Evolutionary conservation across 35 echinoderm and acorn worm species (phyloP).

Genomic region (Diadema setosum): DNA sequence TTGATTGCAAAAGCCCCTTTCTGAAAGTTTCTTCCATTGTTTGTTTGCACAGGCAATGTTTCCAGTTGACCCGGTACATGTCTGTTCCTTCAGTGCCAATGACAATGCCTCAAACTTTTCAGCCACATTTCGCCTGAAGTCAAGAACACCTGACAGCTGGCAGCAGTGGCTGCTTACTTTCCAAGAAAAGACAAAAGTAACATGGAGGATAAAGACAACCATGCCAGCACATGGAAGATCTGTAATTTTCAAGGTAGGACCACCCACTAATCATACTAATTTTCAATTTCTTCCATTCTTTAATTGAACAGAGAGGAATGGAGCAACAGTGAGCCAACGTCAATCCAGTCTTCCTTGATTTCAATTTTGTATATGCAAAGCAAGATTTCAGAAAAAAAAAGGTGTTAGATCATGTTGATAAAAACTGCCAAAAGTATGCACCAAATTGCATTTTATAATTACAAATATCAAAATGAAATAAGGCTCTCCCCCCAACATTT

Average conservation of each 20-base stretch:
- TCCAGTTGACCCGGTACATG: neutral
- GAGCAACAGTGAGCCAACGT: too few species aligned
- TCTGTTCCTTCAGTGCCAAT: neutral
- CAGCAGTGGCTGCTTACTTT: neutral
- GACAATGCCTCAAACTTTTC: neutral
- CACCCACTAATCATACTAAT: neutral
- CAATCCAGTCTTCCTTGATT: too few species aligned
- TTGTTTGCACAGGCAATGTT: neutral
- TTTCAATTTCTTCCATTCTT: neutral
- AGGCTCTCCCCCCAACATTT: neutral
- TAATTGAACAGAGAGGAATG: too few species aligned
- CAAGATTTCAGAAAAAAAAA: neutral
- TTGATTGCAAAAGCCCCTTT: too few species aligned
- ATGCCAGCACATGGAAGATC: neutral
- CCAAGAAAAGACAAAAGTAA: neutral
- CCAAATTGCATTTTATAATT: neutral
- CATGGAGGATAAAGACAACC: neutral
- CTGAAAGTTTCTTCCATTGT: too few species aligned
- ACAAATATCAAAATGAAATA: neutral
- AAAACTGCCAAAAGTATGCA: too few species aligned
- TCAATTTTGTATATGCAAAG: neutral
- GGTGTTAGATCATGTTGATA: neutral
- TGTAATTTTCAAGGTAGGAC: neutral
- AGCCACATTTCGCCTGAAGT: neutral
- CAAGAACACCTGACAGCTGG: neutral